Evolutionary conservation across 1,140 invertebrate species (phyloP), one percentile per base, ranked within the genome.

Genomic region (Holotrichia oblita): DNA sequence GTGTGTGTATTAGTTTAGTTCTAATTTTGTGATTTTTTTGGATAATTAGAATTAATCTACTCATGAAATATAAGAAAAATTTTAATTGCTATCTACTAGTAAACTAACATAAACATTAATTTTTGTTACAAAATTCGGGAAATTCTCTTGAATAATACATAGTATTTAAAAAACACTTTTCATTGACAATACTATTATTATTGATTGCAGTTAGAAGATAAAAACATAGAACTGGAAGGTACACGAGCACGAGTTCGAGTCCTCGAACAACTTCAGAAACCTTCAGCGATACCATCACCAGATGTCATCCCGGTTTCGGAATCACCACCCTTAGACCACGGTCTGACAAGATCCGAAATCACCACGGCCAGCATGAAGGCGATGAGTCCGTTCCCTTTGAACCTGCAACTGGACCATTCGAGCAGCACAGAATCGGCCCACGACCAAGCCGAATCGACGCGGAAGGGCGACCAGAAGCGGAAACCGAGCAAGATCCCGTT

Each of bases 181-280:
- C 27, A 34, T 34, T 34, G 4, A 34, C 4, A 34, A 2, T 34
- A 4, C 2, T 34, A 34, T 34, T 34, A 34, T 34, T 34, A 7
- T 40, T 78, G 81, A 78, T 86, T 87, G 74, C 87, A 95, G 93
- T 85, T 96, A 81, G 93, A 94, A 84, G 93, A 95, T 85, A 92
- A 93, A 82, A 94, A 91, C 80, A 95, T 95, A 79, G 94, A 96
- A 84, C 82, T 95, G 80, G 94, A 95, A 86, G 94, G 94, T 6
- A 95, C 94, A 2, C 88, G 91, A 79, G 94, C 94, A 0, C 89
- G 92, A 69, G 89, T 95, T 14, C 89, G 94, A 12, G 89, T 94
- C 55, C 85, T 95, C 24, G 93, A 95, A 82, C 89, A 85, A 72
- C 78, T 89, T 82, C 87, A 82, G 44, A 82, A 81, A 75, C 69